Conservation (phyloP, 1,140 invertebrate species). For the Drosophila busckii region DNA sequence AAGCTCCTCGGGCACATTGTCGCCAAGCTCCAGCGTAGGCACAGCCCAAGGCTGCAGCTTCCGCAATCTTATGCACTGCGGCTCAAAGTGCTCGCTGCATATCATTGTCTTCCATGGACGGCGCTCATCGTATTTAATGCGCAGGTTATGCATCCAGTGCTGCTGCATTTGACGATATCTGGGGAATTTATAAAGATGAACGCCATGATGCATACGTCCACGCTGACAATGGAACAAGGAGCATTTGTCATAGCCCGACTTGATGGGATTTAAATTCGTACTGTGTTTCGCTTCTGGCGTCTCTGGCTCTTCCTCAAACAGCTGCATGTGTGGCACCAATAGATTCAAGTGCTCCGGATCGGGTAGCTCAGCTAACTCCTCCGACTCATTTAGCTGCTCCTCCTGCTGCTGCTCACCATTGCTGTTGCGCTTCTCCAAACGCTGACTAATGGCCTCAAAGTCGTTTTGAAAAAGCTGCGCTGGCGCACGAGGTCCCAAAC, state of each 20-base stretch:
- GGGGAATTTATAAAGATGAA: constrained; percentile 62
- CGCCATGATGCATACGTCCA: constrained; percentile 47
- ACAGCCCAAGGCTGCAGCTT: constrained; percentile 59
- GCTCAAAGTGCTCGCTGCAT: constrained; percentile 61
- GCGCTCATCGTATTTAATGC: constrained; percentile 52
- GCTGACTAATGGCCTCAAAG: constrained; percentile 33
- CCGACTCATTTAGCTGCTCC: background rate
- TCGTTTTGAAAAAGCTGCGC: constrained; percentile 46
- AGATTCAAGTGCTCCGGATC: constrained; percentile 6
- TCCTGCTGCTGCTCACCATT: background rate
- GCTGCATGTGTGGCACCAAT: constrained; percentile 35
- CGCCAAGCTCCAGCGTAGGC: constrained; percentile 53
- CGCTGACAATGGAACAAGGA: constrained; percentile 58
- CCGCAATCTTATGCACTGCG: constrained; percentile 43
- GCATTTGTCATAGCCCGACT: constrained; percentile 61
- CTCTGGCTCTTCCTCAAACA: constrained; percentile 32
- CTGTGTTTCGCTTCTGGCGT: constrained; percentile 18
- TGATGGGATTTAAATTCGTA: constrained; percentile 41
- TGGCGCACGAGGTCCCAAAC: constrained; percentile 52
- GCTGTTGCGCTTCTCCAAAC: constrained; percentile 35
- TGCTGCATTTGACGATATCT: constrained; percentile 41
- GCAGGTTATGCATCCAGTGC: constrained; percentile 60
- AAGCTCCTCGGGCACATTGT: constrained; percentile 46
- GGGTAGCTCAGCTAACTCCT: constrained; percentile 1
- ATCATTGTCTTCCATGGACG: constrained; percentile 65